Evolutionary conservation across 2,113 vertebrate genomes (phyloP).

Genomic region (Calyptomena viridis): DNA sequence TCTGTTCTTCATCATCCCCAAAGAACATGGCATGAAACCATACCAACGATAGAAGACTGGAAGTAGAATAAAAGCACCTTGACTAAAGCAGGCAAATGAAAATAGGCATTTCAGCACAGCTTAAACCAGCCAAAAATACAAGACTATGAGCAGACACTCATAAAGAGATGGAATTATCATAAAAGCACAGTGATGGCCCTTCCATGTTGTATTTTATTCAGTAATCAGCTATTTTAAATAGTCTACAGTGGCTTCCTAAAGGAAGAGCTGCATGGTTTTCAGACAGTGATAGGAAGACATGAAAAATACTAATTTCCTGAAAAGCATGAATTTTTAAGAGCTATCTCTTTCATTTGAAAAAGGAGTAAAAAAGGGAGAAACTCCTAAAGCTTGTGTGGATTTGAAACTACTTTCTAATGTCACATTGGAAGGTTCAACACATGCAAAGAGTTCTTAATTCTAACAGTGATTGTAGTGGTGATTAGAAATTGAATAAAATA

Average conservation of each 20-base stretch:
- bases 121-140: not conserved
- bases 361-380: not conserved
- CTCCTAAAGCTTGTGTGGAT: not conserved
- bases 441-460: not conserved
- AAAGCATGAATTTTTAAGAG: not conserved
- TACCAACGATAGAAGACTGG: not conserved
- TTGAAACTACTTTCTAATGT: not conserved
- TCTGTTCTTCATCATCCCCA: not conserved
- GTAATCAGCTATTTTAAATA: not conserved
- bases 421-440: not conserved
- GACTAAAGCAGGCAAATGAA: not conserved
- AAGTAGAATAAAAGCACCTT: not conserved
- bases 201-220: not conserved
- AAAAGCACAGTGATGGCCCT: not conserved
- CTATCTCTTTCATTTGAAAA: not conserved
- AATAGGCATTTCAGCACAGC: not conserved
- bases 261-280: not conserved
- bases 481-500: not conserved
- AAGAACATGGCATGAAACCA: not conserved
- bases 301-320: not conserved
- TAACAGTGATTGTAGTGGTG: not conserved
- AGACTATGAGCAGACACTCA: not conserved
- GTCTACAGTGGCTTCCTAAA: not conserved
- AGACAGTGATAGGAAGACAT: not conserved
- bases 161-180: not conserved